These are phyloP conservation scores for Scomber scombrus DNA, from an alignment of 2,113 vertebrate species.

Conservation along the genomic window DNA sequence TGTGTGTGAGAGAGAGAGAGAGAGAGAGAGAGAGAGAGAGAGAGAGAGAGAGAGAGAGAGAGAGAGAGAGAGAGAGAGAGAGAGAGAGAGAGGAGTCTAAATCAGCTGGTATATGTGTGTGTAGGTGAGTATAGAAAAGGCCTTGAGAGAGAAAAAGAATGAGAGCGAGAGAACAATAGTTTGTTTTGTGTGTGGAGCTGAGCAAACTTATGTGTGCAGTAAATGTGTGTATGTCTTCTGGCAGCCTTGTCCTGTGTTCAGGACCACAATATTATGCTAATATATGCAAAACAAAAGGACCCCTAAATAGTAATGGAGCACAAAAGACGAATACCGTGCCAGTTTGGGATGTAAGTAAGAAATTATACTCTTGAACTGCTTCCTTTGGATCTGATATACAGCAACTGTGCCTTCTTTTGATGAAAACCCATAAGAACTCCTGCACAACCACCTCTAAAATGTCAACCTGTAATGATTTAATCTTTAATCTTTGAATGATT, in stretches of 20 bases:
- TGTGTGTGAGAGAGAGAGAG: not conserved
- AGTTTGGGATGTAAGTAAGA: not conserved
- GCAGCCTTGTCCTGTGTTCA: slow-evolving; percentile 24
- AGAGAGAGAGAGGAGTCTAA: not conserved
- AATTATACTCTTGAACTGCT: not conserved
- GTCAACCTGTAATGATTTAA: not conserved
- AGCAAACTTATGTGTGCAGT: slow-evolving; percentile 15
- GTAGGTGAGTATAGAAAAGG: slow-evolving; percentile 46
- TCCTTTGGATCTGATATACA: not conserved
- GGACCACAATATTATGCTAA: slow-evolving; percentile 6
- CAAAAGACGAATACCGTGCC: not conserved
- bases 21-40: slow-evolving; percentile 1
- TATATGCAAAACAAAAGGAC: slow-evolving; percentile 4
- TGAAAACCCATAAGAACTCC: not conserved
- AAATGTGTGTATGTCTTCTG: slow-evolving; percentile 8
- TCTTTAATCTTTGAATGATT: too few relatives aligned
- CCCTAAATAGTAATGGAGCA: not conserved
- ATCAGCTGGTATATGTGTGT: slow-evolving; percentile 31
- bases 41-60: not conserved
- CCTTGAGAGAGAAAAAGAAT: slow-evolving; percentile 58
- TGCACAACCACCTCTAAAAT: not conserved
- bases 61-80: not conserved
- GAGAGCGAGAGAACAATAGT: slow-evolving; percentile 36
- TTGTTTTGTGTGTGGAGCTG: slow-evolving; percentile 40
- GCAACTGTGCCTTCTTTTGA: not conserved